Base-by-base conservation (phyloP, 2,797 vertebrate species). In the Sylvia borin region DNA sequence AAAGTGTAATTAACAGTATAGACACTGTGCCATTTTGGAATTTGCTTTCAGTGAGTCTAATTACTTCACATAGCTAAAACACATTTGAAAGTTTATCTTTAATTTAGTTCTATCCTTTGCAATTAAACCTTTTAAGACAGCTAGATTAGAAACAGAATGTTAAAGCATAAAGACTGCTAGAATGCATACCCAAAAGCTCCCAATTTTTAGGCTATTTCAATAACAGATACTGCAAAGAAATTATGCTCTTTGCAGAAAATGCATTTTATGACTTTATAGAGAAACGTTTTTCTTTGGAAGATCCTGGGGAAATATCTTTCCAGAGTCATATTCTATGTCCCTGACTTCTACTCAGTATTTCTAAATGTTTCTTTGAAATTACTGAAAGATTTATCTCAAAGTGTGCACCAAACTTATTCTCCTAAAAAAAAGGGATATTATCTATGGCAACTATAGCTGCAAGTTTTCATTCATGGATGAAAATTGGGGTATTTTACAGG, bases 1-100 rank as follows among this genome's bases (percentile, higher is more conserved):
- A 86, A 93, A 92, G 73, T 88, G 71, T 88, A 96, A 94, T 94
- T 95, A 95, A 89, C 54, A 83, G 45, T 83, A 72, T 48, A 94
- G 88, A 95, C 75, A 74, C 47, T 70, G 72, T 85, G 66, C 60
- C 76, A 51, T 82, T 92, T 81, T 91, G 51, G 85, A 90, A 81
- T 94, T 62, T 84, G 62, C 58, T 93, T 92, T 95, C 72, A 90
- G 32, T 70, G 48, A 78, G 51, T 71, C 40, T 89, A 95, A 87
- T 85, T 89, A 78, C 47, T 60, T 57, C 74, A 70, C 32, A 70
- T 24, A 92, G 32, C 73, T 84, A 66, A 92, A 95, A 87, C 3
- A 7, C 54, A 91, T 71, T 85, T 89, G 70, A 58, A 94, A 92
- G 66, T 92, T 93, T 94, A 83, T 88, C 68, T 94, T 92, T 87